phyloP scores from a whole-genome alignment of 2,888 invertebrate genomes.

The Drosophila aldrichi region DNA sequence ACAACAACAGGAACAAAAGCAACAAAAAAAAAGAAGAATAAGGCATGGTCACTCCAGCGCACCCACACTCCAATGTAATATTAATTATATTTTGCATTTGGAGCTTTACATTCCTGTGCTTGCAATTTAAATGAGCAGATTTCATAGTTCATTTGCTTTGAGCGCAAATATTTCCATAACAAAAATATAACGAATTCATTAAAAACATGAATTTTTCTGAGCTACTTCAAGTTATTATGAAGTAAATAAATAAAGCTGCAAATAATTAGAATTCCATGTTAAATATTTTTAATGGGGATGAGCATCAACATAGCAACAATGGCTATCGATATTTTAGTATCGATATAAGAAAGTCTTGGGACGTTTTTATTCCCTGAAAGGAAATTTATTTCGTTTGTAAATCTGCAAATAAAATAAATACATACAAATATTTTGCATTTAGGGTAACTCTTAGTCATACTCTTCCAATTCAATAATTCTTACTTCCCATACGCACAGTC shows the following conservation, averaged over 20 bases:
- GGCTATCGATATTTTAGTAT: not conserved
- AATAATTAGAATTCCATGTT: not conserved
- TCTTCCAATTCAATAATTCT: not conserved
- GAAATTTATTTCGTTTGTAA: not conserved
- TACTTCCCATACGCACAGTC: not conserved
- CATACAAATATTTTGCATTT: not conserved
- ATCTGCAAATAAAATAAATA: not conserved
- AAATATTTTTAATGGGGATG: not conserved
- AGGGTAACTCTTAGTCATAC: not conserved
- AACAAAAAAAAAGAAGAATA: not conserved
- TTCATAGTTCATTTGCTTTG: slow-evolving; percentile 63
- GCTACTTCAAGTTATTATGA: not conserved
- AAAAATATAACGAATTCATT: slow-evolving; percentile 33
- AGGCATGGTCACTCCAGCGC: slow-evolving; percentile 29
- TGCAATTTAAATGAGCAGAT: slow-evolving; percentile 60
- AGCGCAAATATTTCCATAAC: slow-evolving; percentile 37
- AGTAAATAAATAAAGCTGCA: not conserved
- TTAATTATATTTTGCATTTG: slow-evolving; percentile 70
- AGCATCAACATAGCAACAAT: no score
- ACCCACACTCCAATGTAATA: slow-evolving; percentile 40
- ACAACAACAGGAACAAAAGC: not conserved
- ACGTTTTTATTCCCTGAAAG: not conserved
- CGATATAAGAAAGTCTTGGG: not conserved
- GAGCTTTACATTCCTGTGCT: slow-evolving; percentile 33
- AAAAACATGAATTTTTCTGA: not conserved